These are phyloP conservation scores for Pantelozetes paolii DNA, from an alignment of 2,888 invertebrate genomes.

Conservation along the genomic window DNA sequence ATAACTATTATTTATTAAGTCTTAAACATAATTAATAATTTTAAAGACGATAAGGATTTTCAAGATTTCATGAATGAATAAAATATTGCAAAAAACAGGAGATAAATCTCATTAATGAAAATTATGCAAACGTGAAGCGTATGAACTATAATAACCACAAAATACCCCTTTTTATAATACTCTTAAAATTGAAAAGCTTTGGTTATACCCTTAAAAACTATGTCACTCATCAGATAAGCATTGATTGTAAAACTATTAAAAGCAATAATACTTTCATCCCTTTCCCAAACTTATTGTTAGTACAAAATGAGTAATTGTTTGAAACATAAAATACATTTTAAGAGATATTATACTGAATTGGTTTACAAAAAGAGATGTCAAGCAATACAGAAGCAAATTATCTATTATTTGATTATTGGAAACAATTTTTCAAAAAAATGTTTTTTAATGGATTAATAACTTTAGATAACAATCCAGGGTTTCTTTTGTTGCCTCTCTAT, in stretches of 20 bases:
- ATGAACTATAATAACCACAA: too few species aligned
- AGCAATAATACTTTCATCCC: not conserved
- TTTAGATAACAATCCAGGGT: not conserved
- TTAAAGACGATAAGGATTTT: too few species aligned
- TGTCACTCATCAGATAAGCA: conserved; percentile 6
- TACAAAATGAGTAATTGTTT: not conserved
- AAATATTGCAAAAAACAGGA: too few species aligned
- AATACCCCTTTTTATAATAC: too few species aligned
- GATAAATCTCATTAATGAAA: too few species aligned
- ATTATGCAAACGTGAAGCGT: too few species aligned
- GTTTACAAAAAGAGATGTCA: not conserved
- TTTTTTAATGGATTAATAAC: not conserved
- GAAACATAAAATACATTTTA: not conserved
- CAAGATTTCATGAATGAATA: too few species aligned
- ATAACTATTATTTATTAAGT: too few species aligned
- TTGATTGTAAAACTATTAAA: not conserved
- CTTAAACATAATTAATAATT: too few species aligned
- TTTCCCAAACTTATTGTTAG: not conserved
- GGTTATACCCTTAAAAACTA: not conserved
- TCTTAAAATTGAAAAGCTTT: too few species aligned
- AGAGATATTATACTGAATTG: not conserved
- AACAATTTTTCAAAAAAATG: not conserved
- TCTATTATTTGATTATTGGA: not conserved
- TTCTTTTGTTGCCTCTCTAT: not conserved
- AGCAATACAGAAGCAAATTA: not conserved